phyloP scores from a whole-genome alignment of 2,888 invertebrate species.

The Zeuzera pyrina region DNA sequence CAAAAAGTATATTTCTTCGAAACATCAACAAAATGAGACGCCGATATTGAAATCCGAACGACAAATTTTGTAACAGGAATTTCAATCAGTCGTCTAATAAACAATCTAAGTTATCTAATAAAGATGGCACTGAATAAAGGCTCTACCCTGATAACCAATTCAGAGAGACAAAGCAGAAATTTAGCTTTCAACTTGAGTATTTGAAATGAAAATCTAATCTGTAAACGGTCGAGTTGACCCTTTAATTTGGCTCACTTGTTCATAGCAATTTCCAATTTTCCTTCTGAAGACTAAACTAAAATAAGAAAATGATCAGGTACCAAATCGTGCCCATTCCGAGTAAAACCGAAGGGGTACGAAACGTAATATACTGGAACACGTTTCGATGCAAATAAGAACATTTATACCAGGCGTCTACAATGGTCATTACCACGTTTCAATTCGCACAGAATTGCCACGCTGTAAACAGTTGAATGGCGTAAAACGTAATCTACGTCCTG shows the following conservation, averaged over 20 bases:
- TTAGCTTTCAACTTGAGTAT: slow-evolving; percentile 21
- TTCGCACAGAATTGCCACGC: slow-evolving; percentile 39
- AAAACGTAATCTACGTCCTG: slow-evolving; percentile 40
- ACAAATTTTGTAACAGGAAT: no score
- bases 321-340: slow-evolving; percentile 33
- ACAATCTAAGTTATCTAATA: no score
- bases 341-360: slow-evolving; percentile 27
- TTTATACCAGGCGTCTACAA: slow-evolving; percentile 52
- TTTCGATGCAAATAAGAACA: slow-evolving; percentile 60
- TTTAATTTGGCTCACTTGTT: slow-evolving; percentile 23
- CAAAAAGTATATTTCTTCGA: no score
- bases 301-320: slow-evolving; percentile 11
- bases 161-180: slow-evolving; percentile 29
- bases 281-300: slow-evolving; percentile 12
- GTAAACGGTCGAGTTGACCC: slow-evolving; percentile 16
- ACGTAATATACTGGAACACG: slow-evolving; percentile 46
- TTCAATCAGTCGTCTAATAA: no score
- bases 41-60: no score
- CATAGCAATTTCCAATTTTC: slow-evolving; percentile 18
- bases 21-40: no score
- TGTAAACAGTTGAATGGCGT: slow-evolving; percentile 54
- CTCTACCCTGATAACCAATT: slow-evolving; percentile 17
- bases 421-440: slow-evolving; percentile 62
- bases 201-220: slow-evolving; percentile 21
- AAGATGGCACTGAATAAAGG: no score